Evolutionary conservation across 2,888 invertebrate genomes (phyloP), one percentile per base, ranked within the genome.

Genomic region (Macaria liturata): DNA sequence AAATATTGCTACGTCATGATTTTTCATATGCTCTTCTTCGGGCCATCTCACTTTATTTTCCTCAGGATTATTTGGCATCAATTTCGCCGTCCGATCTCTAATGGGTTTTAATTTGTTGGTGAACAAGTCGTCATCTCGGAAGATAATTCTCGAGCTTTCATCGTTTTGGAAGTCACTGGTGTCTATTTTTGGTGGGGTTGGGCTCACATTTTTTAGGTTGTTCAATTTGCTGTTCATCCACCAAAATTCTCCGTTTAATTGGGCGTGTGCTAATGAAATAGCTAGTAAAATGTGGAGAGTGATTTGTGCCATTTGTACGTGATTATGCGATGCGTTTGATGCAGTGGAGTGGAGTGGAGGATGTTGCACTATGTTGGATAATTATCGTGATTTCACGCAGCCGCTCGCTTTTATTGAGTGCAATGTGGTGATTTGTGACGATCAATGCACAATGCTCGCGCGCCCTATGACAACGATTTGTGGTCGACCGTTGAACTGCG

Each of bases 191-290:
- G 86, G 86, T 4, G 71, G 68, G 1, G 78, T 67, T 1, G 83
- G 76, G 50, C 71, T 70, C 4, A 72, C 66, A 4, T 76, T 74
- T 45, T 78, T 74, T 6, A 82, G 61, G 46, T 76, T 71, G 9
- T 80, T 69, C 32, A 88, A 62, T 64, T 87, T 82, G 39, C 83
- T 72, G 57, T 87, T 81, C 9, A 89, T 61, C 90, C 90, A 89
- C 91, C 89, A 88, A 69, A 91, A 91, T 65, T 86, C 83, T 40
- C 90, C 90, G 53, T 84, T 81, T 31, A 87, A 57, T 75, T 91
- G 91, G 43, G 82, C 69, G 5, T 68, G 61, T 44, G 72, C 74
- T 32, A 71, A 64, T 70, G 78, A 78, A 4, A 75, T 59, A 31
- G 76, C 46, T 53, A 79, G 56, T 52, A 83, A 53, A 7, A 62